phyloP scores from a whole-genome alignment of 2,113 vertebrate species.

The Rhegmatorhina hoffmannsi region DNA sequence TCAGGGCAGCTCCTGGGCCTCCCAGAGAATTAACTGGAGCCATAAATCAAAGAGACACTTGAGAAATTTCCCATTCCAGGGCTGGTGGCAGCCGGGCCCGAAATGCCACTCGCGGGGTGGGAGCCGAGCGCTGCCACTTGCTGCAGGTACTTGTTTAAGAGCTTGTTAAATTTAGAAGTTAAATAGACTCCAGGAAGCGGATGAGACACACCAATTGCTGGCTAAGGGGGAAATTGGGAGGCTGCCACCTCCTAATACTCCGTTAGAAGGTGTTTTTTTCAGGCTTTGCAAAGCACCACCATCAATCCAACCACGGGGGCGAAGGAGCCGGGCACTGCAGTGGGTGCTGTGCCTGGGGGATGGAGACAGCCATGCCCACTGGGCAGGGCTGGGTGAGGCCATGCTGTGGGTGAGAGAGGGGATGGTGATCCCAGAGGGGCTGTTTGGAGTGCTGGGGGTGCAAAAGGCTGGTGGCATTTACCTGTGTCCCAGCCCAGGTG shows the following conservation, averaged over 20 bases:
- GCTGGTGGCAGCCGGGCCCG: neutral
- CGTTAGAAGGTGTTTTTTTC: neutral
- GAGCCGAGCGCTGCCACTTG: slow-evolving; percentile 17
- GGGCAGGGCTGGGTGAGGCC: neutral
- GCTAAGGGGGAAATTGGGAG: neutral
- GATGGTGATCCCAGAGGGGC: accelerated
- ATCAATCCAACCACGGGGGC: accelerated
- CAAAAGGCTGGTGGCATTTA: neutral
- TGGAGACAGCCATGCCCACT: neutral
- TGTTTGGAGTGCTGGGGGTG: neutral
- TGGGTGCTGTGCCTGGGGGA: neutral
- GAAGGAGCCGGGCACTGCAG: neutral
- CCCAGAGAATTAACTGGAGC: slow-evolving; percentile 77
- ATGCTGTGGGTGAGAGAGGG: neutral
- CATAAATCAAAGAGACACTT: slow-evolving; percentile 79
- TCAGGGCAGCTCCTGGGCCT: slow-evolving; percentile 67
- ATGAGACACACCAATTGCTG: neutral
- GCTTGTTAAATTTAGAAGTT: slow-evolving; percentile 45
- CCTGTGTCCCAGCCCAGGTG: accelerated
- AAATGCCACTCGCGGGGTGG: slow-evolving; percentile 19
- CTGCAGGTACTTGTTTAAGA: slow-evolving; percentile 25
- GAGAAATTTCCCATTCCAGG: slow-evolving; percentile 68
- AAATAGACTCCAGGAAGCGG: slow-evolving; percentile 15
- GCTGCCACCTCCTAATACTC: neutral
- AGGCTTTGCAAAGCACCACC: neutral